These are phyloP conservation scores for Achlya flavicornis DNA, from an alignment of 2,888 invertebrate genomes.

Conservation along the genomic window DNA sequence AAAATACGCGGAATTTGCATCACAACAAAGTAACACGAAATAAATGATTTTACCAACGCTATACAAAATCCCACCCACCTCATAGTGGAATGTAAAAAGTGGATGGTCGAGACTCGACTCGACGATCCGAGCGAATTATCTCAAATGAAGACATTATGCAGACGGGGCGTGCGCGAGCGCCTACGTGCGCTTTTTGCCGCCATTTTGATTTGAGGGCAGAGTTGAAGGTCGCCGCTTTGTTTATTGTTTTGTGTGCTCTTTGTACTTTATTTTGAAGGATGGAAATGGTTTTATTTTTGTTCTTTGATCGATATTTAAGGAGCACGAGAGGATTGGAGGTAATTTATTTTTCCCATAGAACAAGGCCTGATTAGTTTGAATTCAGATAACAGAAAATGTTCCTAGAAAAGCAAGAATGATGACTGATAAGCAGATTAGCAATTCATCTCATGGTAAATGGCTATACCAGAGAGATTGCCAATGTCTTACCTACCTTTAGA, in stretches of 20 bases:
- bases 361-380: background rate
- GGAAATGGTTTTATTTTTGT: background rate
- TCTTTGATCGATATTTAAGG: background rate
- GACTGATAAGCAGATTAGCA: too few species aligned
- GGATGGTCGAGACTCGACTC: conserved; percentile 41
- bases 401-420: too few species aligned
- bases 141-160: conserved; percentile 80
- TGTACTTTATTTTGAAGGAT: background rate
- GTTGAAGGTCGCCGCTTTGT: conserved; percentile 46
- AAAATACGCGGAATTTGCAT: too few species aligned
- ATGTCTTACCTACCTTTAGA: too few species aligned
- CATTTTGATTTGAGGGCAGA: conserved; percentile 49
- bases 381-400: too few species aligned
- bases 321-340: background rate
- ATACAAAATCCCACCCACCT: conserved; percentile 61
- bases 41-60: conserved; percentile 37
- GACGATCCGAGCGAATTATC: conserved; percentile 65
- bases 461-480: too few species aligned
- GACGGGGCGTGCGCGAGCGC: conserved; percentile 60
- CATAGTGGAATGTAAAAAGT: conserved; percentile 63
- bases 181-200: conserved; percentile 52
- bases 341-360: background rate
- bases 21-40: background rate
- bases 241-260: background rate
- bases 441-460: too few species aligned